A percentile compares a stretch with the other conserved stretches of the same genome.
Evolutionary conservation across 2,797 vertebrate species (phyloP).

Genomic region (Diplodus sargus): DNA sequence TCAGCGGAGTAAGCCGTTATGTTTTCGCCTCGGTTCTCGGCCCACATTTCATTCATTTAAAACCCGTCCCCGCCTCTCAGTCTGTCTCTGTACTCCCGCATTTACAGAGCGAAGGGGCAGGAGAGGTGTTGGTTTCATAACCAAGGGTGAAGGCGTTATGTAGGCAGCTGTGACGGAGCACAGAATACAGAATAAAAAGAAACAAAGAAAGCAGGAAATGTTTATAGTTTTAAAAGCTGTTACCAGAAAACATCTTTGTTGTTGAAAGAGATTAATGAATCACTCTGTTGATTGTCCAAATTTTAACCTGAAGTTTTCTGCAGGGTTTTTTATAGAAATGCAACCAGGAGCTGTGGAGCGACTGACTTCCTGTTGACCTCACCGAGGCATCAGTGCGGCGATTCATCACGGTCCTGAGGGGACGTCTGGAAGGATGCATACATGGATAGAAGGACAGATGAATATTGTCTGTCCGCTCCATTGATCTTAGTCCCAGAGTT

Average conservation of each 20-base stretch:
- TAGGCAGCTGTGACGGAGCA: background rate
- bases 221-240: background rate
- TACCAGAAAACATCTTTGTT: background rate
- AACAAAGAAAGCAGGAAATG: background rate
- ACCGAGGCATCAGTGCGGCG: slow-evolving; percentile 10
- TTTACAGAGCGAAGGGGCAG: slow-evolving; percentile 28
- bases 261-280: background rate
- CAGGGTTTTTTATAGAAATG: slow-evolving; percentile 4
- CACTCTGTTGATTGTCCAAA: background rate
- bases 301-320: slow-evolving; percentile 22
- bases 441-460: slow-evolving; percentile 57
- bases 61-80: slow-evolving; percentile 22
- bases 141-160: background rate
- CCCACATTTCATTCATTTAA: slow-evolving; percentile 62
- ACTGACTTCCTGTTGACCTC: slow-evolving; percentile 32
- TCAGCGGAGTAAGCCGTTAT: slow-evolving; percentile 70
- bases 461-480: slow-evolving; percentile 65
- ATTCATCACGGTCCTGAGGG: slow-evolving; percentile 48
- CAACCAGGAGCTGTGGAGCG: background rate
- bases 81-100: slow-evolving; percentile 16
- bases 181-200: background rate
- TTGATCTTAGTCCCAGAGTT: slow-evolving; percentile 68
- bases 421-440: slow-evolving; percentile 54
- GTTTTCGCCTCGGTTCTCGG: slow-evolving; percentile 58
- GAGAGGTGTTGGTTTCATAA: slow-evolving; percentile 38